Percentiles rank a stretch among this genome's conserved stretches.
These are phyloP conservation scores for Phenacoccus solenopsis DNA, from an alignment of 1,140 invertebrate genomes.

Conservation along the genomic window DNA sequence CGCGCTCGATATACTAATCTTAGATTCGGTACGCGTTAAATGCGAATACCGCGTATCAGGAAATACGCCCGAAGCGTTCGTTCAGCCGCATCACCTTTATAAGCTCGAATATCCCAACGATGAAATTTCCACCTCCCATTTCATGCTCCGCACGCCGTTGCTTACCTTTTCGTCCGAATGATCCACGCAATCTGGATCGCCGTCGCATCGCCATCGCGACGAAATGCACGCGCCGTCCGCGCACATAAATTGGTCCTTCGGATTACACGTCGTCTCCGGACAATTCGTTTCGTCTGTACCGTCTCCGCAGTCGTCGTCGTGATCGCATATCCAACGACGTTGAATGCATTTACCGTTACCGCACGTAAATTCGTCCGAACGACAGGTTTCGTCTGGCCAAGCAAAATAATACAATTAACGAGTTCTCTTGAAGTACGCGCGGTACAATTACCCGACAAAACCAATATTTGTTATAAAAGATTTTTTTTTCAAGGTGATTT, in stretches of 20 bases:
- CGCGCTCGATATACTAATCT: too few relatives aligned
- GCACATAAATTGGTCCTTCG: conserved; percentile 54
- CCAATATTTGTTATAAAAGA: too few relatives aligned
- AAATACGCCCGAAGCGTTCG: too few relatives aligned
- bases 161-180: conserved; percentile 62
- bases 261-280: conserved; percentile 45
- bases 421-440: too few relatives aligned
- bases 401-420: too few relatives aligned
- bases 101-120: conserved; percentile 21
- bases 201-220: conserved; percentile 69
- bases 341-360: conserved; percentile 79
- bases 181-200: conserved; percentile 69
- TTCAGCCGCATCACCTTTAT: not conserved
- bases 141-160: not conserved
- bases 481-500: too few relatives aligned
- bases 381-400: conserved; percentile 76
- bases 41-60: too few relatives aligned
- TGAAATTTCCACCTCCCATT: conserved; percentile 9
- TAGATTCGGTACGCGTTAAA: too few relatives aligned
- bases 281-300: conserved; percentile 68
- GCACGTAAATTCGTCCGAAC: conserved; percentile 80
- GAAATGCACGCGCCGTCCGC: conserved; percentile 51
- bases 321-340: conserved; percentile 73
- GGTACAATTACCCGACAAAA: too few relatives aligned
- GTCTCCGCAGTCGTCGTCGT: conserved; percentile 74